These are phyloP conservation scores for Numenius phaeopus DNA, from an alignment of 2,797 vertebrate genomes.

Conservation along the genomic window DNA sequence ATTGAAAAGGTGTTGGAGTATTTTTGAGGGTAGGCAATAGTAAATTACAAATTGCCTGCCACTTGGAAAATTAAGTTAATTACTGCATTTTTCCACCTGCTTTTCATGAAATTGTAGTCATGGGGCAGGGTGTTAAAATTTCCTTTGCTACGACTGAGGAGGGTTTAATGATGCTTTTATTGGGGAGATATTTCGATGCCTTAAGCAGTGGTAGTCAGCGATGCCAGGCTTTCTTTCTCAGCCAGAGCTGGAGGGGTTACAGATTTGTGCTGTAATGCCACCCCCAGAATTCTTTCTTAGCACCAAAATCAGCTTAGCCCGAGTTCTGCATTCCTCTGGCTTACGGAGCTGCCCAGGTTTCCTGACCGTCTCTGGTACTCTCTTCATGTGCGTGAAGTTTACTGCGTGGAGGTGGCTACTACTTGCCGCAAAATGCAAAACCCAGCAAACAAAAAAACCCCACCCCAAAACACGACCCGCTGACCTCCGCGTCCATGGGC, in stretches of 20 bases:
- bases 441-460: neutral
- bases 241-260: constrained; percentile 83
- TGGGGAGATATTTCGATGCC: accelerated
- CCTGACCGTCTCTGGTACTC: constrained; percentile 74
- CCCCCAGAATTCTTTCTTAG: constrained; percentile 66
- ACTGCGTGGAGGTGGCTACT: neutral
- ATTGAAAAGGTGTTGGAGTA: neutral
- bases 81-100: neutral
- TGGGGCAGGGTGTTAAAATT: neutral
- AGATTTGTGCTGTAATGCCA: constrained; percentile 79
- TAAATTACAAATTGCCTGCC: neutral
- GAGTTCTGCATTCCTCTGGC: constrained; percentile 82
- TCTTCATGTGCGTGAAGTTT: neutral
- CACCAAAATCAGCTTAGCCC: constrained; percentile 74
- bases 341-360: constrained; percentile 81
- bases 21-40: neutral
- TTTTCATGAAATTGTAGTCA: neutral
- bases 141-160: neutral
- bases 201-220: no score
- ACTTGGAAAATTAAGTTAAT: neutral
- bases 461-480: neutral
- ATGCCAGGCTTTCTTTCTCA: neutral
- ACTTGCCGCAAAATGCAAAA: neutral
- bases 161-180: neutral
- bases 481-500: neutral